Percentiles rank a stretch among this genome's conserved stretches.
phyloP scores from a whole-genome alignment of 2,113 vertebrate species.

The Antigone vipio region DNA sequence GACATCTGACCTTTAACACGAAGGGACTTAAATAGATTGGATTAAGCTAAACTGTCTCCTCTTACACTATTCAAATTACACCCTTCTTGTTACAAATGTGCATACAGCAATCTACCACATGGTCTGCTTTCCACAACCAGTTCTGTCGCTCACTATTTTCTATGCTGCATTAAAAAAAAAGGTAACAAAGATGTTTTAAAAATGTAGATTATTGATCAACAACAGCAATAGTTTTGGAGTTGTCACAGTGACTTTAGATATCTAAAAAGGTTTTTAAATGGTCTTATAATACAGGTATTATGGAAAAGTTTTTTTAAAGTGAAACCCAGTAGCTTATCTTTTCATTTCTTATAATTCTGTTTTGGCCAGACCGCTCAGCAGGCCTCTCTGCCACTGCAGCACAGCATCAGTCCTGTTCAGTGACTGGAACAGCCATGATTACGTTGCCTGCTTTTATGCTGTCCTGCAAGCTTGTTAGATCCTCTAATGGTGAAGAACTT shows the following conservation, averaged over 20 bases:
- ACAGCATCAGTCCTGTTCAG: neutral
- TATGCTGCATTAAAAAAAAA: neutral
- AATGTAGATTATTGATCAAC: neutral
- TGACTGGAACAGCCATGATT: neutral
- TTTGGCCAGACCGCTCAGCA: neutral
- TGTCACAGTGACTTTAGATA: neutral
- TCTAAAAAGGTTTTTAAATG: neutral
- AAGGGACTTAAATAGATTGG: neutral
- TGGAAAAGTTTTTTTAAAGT: neutral
- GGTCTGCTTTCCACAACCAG: neutral
- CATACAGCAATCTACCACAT: neutral
- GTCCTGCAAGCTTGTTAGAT: neutral
- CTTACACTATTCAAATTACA: neutral
- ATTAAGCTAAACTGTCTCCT: neutral
- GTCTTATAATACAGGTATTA: neutral
- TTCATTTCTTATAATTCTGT: neutral
- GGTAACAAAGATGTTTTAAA: neutral
- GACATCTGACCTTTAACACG: neutral
- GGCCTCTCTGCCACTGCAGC: neutral
- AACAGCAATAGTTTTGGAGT: neutral
- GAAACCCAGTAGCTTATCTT: neutral
- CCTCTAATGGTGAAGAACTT: neutral
- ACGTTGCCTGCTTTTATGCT: neutral
- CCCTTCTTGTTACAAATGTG: neutral
- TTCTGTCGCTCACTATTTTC: neutral